Base-by-base conservation (phyloP, 2,113 vertebrate genomes). In the Alectura lathami region DNA sequence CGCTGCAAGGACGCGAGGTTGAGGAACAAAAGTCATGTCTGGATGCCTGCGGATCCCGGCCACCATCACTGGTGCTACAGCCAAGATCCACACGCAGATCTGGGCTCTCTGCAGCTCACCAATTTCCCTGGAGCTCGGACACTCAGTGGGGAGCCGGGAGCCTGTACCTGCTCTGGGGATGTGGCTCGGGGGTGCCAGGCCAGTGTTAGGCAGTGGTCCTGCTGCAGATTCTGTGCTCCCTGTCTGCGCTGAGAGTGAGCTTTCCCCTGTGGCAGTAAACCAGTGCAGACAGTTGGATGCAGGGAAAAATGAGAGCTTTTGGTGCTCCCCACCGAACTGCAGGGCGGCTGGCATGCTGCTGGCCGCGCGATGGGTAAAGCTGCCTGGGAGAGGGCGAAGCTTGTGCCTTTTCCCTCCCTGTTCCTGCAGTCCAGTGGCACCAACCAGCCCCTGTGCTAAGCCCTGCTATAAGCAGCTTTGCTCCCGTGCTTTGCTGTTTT, bases 131-230 rank as follows among this genome's bases (percentile, higher is more conserved):
- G 84, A 72, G 78, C 50, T 77, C 27, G 8, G 11, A 64, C 26
- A 9, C 64, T 16, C n/a, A 13, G 23, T 50, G 45, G 27, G 43
- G 38, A 88, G 70, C 51, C 4, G 2, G 4, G 36, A 86, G 32
- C 27, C 32, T n/a, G n/a, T 12, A 36, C 17, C 47, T 45, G 77
- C 4, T 45, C 20, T 29, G 2, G 30, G 66, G 29, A 8, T 59
- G 16, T 1, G 20, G 70, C 26, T 24, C 17, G 1, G 5, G 34
- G 69, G 17, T 48, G 40, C 3, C 1, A 22, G 83, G 34, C 68
- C 42, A 40, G 27, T 1, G 1, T 22, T n/a, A 15, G 36, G 14
- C 1, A 13, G 38, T 1, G 8, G 17, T 63, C 45, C 29, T 53
- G n/a, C 66, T 1, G 0, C 24, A 60, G 54, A 5, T 5, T 16